Conservation (phyloP, 2,888 invertebrate species). For the Amphipoea oculea region DNA sequence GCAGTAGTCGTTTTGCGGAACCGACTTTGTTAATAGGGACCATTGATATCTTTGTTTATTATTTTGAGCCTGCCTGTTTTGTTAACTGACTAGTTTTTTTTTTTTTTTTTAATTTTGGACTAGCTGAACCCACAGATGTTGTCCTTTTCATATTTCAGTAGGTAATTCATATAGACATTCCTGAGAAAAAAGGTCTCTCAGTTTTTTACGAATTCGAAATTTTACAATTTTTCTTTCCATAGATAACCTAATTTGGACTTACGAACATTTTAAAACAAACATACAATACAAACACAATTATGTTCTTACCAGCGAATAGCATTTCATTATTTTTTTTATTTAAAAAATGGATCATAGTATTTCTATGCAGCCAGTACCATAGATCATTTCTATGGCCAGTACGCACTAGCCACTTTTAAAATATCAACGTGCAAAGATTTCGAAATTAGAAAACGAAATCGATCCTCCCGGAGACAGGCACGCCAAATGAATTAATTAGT, state of each 20-base stretch:
- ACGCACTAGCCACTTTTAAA: slow-evolving; percentile 9
- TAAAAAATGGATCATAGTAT: background rate
- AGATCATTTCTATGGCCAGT: too few species aligned
- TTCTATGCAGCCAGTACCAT: slow-evolving; percentile 2
- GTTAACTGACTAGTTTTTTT: background rate
- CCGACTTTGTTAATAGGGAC: too few species aligned
- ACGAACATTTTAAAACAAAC: background rate
- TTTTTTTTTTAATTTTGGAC: background rate
- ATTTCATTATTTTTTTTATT: background rate
- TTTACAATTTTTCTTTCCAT: background rate
- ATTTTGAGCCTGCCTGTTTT: too few species aligned
- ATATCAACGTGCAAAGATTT: slow-evolving; percentile 40
- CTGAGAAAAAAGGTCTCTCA: background rate
- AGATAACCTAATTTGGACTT: background rate
- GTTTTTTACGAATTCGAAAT: background rate
- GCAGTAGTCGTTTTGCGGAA: too few species aligned
- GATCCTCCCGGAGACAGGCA: background rate
- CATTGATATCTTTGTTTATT: background rate
- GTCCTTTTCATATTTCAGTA: background rate
- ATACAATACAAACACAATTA: too few species aligned
- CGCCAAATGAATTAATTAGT: slow-evolving; percentile 45
- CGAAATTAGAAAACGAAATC: slow-evolving; percentile 16
- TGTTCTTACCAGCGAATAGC: background rate
- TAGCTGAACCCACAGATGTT: too few species aligned
- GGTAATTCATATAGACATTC: background rate